Percentiles rank a stretch among this genome's conserved stretches.
Evolutionary conservation across 2,888 invertebrate species (phyloP).

Genomic region (Heliconius charithonia): DNA sequence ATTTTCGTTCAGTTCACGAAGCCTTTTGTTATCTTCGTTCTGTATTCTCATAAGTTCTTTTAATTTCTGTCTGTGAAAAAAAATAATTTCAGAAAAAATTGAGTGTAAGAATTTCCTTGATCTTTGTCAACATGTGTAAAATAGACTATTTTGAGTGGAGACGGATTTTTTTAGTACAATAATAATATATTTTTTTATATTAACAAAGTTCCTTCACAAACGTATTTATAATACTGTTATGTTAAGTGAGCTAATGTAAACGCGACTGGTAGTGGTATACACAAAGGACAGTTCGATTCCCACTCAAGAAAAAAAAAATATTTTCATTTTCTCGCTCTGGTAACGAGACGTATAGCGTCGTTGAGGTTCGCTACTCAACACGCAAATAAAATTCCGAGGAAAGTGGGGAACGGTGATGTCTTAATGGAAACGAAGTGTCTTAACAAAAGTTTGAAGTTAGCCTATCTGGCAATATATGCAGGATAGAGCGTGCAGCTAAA

Average conservation of each 20-base stretch:
- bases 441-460: too few species aligned
- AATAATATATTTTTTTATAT: too few species aligned
- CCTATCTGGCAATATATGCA: not conserved
- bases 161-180: too few species aligned
- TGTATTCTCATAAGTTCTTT: constrained; percentile 63
- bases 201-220: too few species aligned
- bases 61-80: constrained; percentile 62
- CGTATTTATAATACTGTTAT: too few species aligned
- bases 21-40: constrained; percentile 59
- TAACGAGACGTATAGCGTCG: not conserved
- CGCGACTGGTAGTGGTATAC: too few species aligned
- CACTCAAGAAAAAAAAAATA: too few species aligned
- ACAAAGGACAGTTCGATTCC: too few species aligned
- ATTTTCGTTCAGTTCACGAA: constrained; percentile 61
- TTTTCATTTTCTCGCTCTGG: not conserved
- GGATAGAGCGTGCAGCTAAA: not conserved
- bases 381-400: not conserved
- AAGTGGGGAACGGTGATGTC: not conserved
- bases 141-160: too few species aligned
- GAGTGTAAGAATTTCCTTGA: too few species aligned
- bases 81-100: not conserved
- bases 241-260: too few species aligned
- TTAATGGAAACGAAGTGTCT: not conserved
- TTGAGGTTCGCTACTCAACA: not conserved
- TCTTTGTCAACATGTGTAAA: too few species aligned